Evolutionary conservation across 2,797 vertebrate genomes (phyloP).

Genomic region (Pseudotriccus pelzelni): DNA sequence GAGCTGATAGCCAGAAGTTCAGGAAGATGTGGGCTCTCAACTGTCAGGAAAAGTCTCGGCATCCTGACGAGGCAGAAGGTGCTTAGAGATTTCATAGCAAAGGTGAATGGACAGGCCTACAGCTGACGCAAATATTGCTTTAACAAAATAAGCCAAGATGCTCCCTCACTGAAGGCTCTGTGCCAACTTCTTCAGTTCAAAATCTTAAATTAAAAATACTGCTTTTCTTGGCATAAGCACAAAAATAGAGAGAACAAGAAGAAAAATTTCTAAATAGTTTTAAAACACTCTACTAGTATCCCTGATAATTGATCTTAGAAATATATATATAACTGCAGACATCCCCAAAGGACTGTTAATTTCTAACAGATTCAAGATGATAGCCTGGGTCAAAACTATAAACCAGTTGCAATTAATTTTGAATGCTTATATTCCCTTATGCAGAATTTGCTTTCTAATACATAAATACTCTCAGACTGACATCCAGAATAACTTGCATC

Average conservation of each 20-base stretch:
- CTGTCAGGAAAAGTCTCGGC: background rate
- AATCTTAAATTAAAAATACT: background rate
- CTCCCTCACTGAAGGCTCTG: background rate
- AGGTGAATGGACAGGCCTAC: background rate
- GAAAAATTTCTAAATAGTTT: background rate
- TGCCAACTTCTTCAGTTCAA: background rate
- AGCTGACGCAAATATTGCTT: background rate
- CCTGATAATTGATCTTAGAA: background rate
- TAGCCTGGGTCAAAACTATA: background rate
- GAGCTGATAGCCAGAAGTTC: background rate
- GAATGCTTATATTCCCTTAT: background rate
- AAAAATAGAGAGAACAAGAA: background rate
- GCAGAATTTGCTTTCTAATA: background rate
- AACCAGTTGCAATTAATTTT: background rate
- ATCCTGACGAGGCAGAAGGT: background rate
- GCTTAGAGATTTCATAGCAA: background rate
- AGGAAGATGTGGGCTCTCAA: background rate
- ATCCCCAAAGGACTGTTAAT: background rate
- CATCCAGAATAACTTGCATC: background rate
- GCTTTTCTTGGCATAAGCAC: background rate
- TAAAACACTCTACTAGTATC: background rate
- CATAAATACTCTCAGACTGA: background rate
- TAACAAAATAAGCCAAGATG: background rate
- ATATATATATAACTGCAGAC: background rate
- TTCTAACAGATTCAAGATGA: background rate